A percentile compares a stretch with the other conserved stretches of the same genome.
Evolutionary conservation across 2,797 vertebrate genomes (phyloP).

Genomic region (Rhabdomys pumilio): DNA sequence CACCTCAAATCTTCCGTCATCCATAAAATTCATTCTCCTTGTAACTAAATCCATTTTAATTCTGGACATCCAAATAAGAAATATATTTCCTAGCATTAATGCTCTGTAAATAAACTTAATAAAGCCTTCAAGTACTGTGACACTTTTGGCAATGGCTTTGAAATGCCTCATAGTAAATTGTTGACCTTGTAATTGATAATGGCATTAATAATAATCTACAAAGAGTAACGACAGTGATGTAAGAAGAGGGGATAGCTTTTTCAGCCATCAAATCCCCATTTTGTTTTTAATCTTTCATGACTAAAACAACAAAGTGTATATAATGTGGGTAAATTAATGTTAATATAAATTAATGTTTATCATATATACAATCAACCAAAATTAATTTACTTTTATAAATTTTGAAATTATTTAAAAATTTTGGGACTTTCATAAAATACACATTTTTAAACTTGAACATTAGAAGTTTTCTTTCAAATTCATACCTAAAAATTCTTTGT

Average conservation of each 20-base stretch:
- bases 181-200: slow-evolving; percentile 29
- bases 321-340: neutral
- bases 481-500: slow-evolving; percentile 5
- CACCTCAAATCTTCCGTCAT: slow-evolving; percentile 63
- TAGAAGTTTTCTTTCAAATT: neutral
- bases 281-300: slow-evolving; percentile 46
- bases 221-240: neutral
- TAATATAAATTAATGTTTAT: neutral
- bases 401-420: neutral
- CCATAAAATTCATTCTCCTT: slow-evolving; percentile 79
- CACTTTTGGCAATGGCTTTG: neutral
- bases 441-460: neutral
- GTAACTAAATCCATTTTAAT: slow-evolving; percentile 79
- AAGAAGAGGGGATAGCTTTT: neutral
- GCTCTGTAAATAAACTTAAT: slow-evolving; percentile 78
- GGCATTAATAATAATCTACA: neutral
- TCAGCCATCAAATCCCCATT: neutral
- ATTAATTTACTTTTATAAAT: neutral
- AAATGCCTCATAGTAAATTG: slow-evolving; percentile 47
- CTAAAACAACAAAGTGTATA: neutral
- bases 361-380: neutral
- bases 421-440: neutral
- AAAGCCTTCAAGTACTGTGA: slow-evolving; percentile 67
- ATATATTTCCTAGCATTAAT: slow-evolving; percentile 74
- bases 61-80: slow-evolving; percentile 75